Conservation (phyloP, 2,113 vertebrate species). For the Alexandromys fortis region DNA sequence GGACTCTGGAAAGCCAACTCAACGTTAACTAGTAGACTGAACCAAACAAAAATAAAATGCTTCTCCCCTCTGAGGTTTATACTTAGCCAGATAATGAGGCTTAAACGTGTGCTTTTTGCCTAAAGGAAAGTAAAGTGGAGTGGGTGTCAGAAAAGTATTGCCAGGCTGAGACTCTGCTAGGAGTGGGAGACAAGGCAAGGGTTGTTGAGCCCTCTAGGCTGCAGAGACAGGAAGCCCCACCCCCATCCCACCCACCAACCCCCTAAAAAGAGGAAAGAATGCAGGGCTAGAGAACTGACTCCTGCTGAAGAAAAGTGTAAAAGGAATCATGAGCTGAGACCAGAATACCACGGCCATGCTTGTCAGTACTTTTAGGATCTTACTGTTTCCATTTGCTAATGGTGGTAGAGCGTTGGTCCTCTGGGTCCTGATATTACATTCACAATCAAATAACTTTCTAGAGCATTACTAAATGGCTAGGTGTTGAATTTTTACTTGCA, state of each 20-base stretch:
- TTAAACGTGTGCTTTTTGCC: conserved; percentile 41
- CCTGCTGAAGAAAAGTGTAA: neutral
- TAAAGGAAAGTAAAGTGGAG: conserved; percentile 40
- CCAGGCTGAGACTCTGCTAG: conserved; percentile 26
- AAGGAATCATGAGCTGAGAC: neutral
- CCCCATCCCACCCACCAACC: neutral
- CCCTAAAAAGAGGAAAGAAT: neutral
- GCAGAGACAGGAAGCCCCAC: neutral
- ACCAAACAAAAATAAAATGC: conserved; percentile 21
- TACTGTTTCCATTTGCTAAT: neutral
- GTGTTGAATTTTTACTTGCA: conserved; percentile 22
- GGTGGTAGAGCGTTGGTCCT: neutral
- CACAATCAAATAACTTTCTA: conserved; percentile 4
- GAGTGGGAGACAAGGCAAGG: neutral
- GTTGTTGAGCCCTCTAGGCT: neutral
- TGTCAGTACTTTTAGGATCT: neutral
- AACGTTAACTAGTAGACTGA: neutral
- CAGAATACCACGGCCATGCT: neutral
- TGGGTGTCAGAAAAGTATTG: conserved; percentile 50
- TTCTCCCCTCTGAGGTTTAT: conserved; percentile 31
- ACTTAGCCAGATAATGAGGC: conserved; percentile 55
- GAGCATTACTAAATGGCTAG: neutral
- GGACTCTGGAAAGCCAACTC: conserved; percentile 24
- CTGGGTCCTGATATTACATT: neutral
- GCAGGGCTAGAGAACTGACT: neutral